phyloP scores from a whole-genome alignment of 2,113 vertebrate species.

The Emydura subglobosa region DNA sequence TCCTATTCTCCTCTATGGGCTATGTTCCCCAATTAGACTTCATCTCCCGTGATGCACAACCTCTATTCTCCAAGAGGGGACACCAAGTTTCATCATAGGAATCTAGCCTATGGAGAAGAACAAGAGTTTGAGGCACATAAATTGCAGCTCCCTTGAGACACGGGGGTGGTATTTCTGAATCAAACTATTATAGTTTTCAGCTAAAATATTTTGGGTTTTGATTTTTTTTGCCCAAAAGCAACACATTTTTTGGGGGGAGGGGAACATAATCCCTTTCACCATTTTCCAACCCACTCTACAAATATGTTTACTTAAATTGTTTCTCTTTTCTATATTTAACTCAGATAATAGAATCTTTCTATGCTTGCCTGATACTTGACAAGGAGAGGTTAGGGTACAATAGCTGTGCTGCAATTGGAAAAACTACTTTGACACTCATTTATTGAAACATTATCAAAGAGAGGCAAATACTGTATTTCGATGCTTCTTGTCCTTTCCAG shows the following conservation, averaged over 20 bases:
- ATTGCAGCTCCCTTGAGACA: not conserved
- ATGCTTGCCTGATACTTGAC: not conserved
- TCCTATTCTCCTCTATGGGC: not conserved
- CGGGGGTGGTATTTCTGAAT: not conserved
- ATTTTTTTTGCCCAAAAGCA: not conserved
- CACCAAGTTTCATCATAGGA: not conserved
- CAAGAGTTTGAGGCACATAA: not conserved
- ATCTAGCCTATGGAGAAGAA: not conserved
- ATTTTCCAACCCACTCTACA: not conserved
- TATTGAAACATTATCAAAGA: slow-evolving; percentile 58
- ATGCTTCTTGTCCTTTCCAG: not conserved
- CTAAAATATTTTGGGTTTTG: not conserved
- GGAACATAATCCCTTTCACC: not conserved
- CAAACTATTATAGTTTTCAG: not conserved
- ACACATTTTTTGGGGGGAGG: not conserved
- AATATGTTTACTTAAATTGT: accelerated
- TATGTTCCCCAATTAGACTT: not conserved
- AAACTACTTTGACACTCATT: slow-evolving; percentile 31
- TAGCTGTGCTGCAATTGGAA: not conserved
- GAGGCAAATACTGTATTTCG: slow-evolving; percentile 31
- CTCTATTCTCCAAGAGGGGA: not conserved
- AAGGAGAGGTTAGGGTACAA: not conserved
- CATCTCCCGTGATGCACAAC: not conserved
- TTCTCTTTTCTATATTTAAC: not conserved
- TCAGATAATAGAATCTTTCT: not conserved